phyloP scores from a whole-genome alignment of 2,113 vertebrate species.

The Pachycephala philippinensis region DNA sequence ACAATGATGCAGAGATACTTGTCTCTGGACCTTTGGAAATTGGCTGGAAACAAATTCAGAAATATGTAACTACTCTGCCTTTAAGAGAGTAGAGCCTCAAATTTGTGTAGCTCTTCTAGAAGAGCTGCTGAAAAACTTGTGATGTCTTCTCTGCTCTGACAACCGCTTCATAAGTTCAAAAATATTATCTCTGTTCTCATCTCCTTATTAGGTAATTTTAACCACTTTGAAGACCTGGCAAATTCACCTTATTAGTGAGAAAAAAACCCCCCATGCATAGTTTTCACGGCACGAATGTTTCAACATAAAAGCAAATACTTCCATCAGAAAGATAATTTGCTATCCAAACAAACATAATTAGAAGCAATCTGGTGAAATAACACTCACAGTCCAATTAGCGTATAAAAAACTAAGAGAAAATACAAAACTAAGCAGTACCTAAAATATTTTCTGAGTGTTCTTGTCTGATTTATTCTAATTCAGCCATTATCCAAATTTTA shows the following conservation, averaged over 20 bases:
- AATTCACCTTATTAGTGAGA: not conserved
- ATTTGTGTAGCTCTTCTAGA: not conserved
- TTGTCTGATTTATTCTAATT: not conserved
- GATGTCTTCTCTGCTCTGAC: not conserved
- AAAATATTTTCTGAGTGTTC: not conserved
- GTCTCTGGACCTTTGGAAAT: not conserved
- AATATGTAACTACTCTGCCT: not conserved
- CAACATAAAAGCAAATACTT: slow-evolving; percentile 47
- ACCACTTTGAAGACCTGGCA: not conserved
- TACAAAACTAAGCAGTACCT: not conserved
- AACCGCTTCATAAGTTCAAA: not conserved
- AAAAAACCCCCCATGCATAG: not conserved
- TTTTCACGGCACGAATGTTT: slow-evolving; percentile 7
- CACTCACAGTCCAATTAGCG: not conserved
- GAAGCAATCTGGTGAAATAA: slow-evolving; percentile 10
- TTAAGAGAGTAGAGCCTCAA: not conserved
- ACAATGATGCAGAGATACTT: not conserved
- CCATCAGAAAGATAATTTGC: slow-evolving; percentile 3
- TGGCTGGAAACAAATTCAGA: not conserved
- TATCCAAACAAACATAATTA: slow-evolving; percentile 42
- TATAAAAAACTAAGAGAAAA: not conserved
- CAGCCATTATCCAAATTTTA: not conserved
- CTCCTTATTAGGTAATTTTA: not conserved
- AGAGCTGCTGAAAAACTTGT: not conserved
- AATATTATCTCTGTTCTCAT: not conserved